Percentiles rank a stretch among this genome's conserved stretches.
phyloP scores from a whole-genome alignment of 2,888 invertebrate species.

The Tineola bisselliella region DNA sequence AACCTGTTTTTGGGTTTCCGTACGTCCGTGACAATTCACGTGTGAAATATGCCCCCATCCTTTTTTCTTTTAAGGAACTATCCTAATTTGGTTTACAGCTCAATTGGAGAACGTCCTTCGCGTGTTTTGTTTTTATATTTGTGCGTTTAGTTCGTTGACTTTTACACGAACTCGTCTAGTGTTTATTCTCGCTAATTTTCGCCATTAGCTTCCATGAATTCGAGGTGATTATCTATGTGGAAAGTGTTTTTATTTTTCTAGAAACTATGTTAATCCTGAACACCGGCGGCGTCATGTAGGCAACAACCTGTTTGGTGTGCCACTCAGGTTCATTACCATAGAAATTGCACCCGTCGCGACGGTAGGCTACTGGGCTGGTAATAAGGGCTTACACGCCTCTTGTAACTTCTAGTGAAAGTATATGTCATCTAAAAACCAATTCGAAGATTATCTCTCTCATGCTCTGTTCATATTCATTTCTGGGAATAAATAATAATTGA shows the following conservation, averaged over 20 bases:
- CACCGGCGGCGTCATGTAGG: slow-evolving; percentile 11
- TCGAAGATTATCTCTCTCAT: slow-evolving; percentile 3
- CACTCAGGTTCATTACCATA: slow-evolving; percentile 41
- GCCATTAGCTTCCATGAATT: neutral
- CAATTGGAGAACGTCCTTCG: neutral
- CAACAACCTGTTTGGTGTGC: slow-evolving; percentile 10
- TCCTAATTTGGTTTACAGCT: slow-evolving; percentile 6
- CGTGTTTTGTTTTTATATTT: neutral
- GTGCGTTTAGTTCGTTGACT: neutral
- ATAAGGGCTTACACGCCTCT: slow-evolving; percentile 24
- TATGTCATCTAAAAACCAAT: slow-evolving; percentile 6
- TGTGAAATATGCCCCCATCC: slow-evolving; percentile 33
- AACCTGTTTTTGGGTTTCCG: slow-evolving; percentile 68
- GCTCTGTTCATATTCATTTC: neutral
- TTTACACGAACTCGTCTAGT: neutral
- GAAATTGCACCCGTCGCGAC: slow-evolving; percentile 47
- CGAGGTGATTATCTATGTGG: slow-evolving; percentile 4
- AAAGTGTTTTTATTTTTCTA: slow-evolving; percentile 13
- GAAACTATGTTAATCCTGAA: slow-evolving; percentile 13
- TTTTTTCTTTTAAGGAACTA: slow-evolving; percentile 14
- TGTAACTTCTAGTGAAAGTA: slow-evolving; percentile 12
- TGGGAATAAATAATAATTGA: neutral
- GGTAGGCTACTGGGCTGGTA: slow-evolving; percentile 29
- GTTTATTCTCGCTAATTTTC: neutral
- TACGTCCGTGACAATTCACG: slow-evolving; percentile 36